These are phyloP conservation scores for Ectobius pallidus DNA, from an alignment of 2,888 invertebrate genomes.

Conservation along the genomic window DNA sequence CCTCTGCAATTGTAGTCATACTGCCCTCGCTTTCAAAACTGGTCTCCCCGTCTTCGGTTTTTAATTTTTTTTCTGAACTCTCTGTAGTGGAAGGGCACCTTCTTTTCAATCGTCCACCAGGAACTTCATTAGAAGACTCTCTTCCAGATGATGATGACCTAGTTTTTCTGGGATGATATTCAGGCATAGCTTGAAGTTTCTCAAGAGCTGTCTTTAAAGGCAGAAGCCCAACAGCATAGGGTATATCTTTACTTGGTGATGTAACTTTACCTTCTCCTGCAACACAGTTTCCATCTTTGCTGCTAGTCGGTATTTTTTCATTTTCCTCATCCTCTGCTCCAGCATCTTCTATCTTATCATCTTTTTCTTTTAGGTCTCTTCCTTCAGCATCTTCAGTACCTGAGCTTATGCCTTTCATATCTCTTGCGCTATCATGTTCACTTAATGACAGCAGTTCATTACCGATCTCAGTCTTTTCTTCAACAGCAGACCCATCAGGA, in stretches of 20 bases:
- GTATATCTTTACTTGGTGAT: conserved; percentile 54
- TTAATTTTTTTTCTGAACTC: conserved; percentile 28
- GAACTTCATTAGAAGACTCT: conserved; percentile 36
- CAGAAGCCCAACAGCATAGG: conserved; percentile 55
- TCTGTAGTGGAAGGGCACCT: conserved; percentile 23
- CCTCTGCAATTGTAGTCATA: conserved; percentile 41
- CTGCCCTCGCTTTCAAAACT: not conserved
- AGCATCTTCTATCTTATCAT: no score
- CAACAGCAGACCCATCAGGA: no score
- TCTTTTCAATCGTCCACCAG: conserved; percentile 28
- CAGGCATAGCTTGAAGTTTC: conserved; percentile 54
- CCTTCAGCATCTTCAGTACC: not conserved
- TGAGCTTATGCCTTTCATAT: no score
- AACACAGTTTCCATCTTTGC: not conserved
- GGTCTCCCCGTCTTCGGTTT: conserved; percentile 1
- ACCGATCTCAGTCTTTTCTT: no score
- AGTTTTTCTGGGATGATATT: conserved; percentile 56
- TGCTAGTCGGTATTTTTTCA: not conserved
- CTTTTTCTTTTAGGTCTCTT: no score
- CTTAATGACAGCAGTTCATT: no score
- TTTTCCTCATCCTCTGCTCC: no score
- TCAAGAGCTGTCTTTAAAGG: conserved; percentile 55
- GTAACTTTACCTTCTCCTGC: not conserved
- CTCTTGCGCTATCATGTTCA: no score
- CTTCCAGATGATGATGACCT: conserved; percentile 51